These are phyloP conservation scores for Ophonus ardosiacus DNA, from an alignment of 2,888 invertebrate species.

Conservation along the genomic window DNA sequence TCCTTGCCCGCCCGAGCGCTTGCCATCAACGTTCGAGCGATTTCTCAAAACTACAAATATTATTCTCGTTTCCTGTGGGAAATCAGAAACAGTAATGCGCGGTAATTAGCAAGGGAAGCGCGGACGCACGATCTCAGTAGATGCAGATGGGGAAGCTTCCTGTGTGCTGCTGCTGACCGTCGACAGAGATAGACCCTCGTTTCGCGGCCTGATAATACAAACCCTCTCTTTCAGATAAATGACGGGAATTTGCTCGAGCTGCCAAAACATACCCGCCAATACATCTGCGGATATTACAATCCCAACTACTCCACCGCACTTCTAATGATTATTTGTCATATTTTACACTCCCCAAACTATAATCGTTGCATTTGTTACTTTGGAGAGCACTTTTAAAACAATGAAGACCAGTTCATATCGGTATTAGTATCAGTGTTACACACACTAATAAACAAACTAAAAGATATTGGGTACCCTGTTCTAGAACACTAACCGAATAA, in stretches of 20 bases:
- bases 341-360: not conserved
- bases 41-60: constrained; percentile 65
- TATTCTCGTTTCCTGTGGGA: constrained; percentile 69
- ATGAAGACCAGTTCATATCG: too few relatives aligned
- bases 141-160: constrained; percentile 51
- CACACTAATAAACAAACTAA: too few relatives aligned
- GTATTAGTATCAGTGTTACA: too few relatives aligned
- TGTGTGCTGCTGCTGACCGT: constrained; percentile 34
- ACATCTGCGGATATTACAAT: constrained; percentile 29
- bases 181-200: constrained; percentile 34
- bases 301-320: not conserved
- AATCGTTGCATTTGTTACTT: not conserved
- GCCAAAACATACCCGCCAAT: constrained; percentile 11
- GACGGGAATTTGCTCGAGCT: constrained; percentile 15
- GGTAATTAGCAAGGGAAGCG: constrained; percentile 68
- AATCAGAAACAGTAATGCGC: constrained; percentile 70
- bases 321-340: not conserved
- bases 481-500: too few relatives aligned
- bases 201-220: constrained; percentile 62
- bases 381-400: not conserved
- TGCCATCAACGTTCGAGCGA: constrained; percentile 58
- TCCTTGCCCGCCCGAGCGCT: constrained; percentile 51
- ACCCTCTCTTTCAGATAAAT: constrained; percentile 61
- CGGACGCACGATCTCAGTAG: constrained; percentile 22
- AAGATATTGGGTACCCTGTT: too few relatives aligned